These are phyloP conservation scores for Dolichoris vasculosae DNA, from an alignment of 1,140 invertebrate species.

Conservation along the genomic window DNA sequence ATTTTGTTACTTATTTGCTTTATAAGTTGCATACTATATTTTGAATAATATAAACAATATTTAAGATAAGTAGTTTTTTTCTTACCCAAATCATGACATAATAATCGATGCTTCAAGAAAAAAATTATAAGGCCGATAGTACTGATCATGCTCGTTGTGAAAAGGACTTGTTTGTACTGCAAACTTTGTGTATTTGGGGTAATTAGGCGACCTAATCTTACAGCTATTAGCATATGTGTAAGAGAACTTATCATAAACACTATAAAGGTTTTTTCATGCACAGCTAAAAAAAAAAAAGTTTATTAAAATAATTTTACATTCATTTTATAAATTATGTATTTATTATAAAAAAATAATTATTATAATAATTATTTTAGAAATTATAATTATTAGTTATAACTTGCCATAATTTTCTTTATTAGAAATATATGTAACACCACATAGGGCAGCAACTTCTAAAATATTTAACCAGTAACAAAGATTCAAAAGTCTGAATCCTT, in stretches of 20 bases:
- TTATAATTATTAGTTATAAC: constrained; percentile 60
- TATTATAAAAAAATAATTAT: too few species aligned
- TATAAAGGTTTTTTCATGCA: constrained; percentile 95
- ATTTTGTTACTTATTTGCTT: too few species aligned
- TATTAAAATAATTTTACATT: constrained; percentile 43
- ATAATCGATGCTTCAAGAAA: constrained; percentile 89
- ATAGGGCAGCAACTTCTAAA: constrained; percentile 87
- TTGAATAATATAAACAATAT: not conserved
- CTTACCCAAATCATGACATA: constrained; percentile 91
- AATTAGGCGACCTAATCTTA: constrained; percentile 74
- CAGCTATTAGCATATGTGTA: constrained; percentile 86
- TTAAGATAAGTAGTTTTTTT: constrained; percentile 18
- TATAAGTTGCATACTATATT: not conserved
- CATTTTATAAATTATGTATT: not conserved
- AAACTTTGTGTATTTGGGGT: constrained; percentile 76
- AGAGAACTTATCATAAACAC: constrained; percentile 92
- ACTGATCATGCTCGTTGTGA: constrained; percentile 83
- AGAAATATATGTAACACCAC: constrained; percentile 93
- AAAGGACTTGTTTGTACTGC: constrained; percentile 83
- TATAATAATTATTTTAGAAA: too few species aligned
- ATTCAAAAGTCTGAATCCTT: constrained; percentile 78
- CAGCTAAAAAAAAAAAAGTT: constrained; percentile 79
- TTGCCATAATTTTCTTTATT: constrained; percentile 96
- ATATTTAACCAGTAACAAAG: constrained; percentile 90
- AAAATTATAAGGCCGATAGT: constrained; percentile 89